Percentiles rank a stretch among this genome's conserved stretches.
These are phyloP conservation scores for Salarias fasciatus DNA, from an alignment of 2,797 vertebrate genomes.

Conservation along the genomic window DNA sequence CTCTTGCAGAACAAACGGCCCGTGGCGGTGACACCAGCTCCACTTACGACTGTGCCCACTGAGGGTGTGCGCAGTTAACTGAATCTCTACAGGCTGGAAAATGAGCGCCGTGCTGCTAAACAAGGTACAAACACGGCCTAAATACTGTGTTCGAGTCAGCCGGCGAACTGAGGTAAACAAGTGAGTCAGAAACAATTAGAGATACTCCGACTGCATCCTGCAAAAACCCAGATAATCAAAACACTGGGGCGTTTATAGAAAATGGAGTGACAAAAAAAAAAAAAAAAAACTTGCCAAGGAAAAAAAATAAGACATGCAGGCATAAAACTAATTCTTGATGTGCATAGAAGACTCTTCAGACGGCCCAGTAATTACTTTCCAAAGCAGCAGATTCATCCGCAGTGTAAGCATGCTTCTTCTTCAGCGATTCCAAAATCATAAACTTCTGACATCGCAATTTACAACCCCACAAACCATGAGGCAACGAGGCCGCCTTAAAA, in stretches of 20 bases:
- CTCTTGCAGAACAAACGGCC: constrained; percentile 10
- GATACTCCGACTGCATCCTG: constrained; percentile 41
- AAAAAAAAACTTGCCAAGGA: constrained; percentile 12
- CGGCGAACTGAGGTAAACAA: constrained; percentile 59
- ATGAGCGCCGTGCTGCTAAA: constrained; percentile 21
- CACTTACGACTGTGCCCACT: constrained; percentile 2
- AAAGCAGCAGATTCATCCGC: constrained; percentile 37
- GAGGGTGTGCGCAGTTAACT: background rate
- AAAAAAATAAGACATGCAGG: constrained; percentile 27
- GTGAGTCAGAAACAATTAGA: constrained; percentile 71
- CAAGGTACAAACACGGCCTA: constrained; percentile 22
- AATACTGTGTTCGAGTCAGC: constrained; percentile 39
- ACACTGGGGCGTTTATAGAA: constrained; percentile 40
- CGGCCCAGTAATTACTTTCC: constrained; percentile 53
- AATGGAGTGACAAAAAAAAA: constrained; percentile 5
- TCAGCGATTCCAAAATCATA: constrained; percentile 39
- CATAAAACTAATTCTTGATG: constrained; percentile 43
- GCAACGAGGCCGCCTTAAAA: constrained; percentile 39
- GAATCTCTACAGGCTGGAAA: constrained; percentile 5
- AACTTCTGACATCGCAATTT: constrained; percentile 50
- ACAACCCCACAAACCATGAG: constrained; percentile 41
- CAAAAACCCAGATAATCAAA: constrained; percentile 55
- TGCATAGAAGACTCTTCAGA: constrained; percentile 29
- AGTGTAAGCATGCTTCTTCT: constrained; percentile 15
- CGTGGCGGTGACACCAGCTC: constrained; percentile 1